Conservation (phyloP, 2,888 invertebrate species). For the Leptogaster cylindrica region DNA sequence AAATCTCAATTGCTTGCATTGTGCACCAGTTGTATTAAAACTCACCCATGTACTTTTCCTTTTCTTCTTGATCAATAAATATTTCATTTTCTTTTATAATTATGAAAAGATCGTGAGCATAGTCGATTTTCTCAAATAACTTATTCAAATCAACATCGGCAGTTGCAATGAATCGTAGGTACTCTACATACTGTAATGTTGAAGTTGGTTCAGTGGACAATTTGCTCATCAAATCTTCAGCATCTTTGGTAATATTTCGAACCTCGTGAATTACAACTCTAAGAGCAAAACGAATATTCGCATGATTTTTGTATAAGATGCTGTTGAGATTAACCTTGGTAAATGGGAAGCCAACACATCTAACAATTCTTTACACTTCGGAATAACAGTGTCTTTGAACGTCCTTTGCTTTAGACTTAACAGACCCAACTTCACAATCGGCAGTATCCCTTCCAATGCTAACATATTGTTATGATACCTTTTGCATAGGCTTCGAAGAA, state of each 20-base stretch:
- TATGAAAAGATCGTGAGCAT: slow-evolving; percentile 82
- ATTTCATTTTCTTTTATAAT: slow-evolving; percentile 82
- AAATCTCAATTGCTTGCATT: too few relatives aligned
- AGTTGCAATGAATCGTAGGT: slow-evolving; percentile 65
- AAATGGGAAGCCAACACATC: slow-evolving; percentile 69
- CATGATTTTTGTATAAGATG: background rate
- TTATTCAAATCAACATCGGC: slow-evolving; percentile 70
- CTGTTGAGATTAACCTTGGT: slow-evolving; percentile 69
- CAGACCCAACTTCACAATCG: slow-evolving; percentile 75
- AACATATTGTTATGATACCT: slow-evolving; percentile 74
- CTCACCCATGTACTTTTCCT: slow-evolving; percentile 59
- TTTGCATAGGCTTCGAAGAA: slow-evolving; percentile 72
- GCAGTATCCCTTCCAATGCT: slow-evolving; percentile 70
- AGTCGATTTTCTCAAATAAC: slow-evolving; percentile 77
- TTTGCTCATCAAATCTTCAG: slow-evolving; percentile 68
- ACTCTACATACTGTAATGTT: slow-evolving; percentile 73
- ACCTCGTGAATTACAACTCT: slow-evolving; percentile 72
- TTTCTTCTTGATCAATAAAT: slow-evolving; percentile 74
- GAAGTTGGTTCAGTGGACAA: slow-evolving; percentile 71
- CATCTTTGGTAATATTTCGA: slow-evolving; percentile 56
- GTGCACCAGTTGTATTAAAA: too few relatives aligned
- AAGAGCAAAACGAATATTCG: slow-evolving; percentile 14
- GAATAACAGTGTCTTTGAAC: slow-evolving; percentile 75
- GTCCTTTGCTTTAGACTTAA: slow-evolving; percentile 72
- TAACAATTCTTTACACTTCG: slow-evolving; percentile 74